Base-by-base conservation (phyloP, 2,113 vertebrate species). In the Mormyrus lacerda region DNA sequence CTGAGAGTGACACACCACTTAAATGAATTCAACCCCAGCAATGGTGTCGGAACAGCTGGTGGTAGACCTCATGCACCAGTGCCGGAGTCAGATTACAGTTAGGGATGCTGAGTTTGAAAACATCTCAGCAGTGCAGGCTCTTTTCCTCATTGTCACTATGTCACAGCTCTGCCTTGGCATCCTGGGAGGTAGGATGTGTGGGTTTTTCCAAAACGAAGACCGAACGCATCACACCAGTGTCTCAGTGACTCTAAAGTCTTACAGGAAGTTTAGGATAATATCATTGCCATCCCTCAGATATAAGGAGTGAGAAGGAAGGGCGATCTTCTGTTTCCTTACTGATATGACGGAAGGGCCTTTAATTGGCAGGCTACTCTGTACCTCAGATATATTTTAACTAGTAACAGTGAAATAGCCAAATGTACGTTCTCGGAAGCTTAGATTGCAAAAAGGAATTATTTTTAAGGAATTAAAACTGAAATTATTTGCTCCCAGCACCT, bases 21-120 rank as follows among this genome's bases (percentile, higher is more conserved):
- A 42, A 84, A 89, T 84, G 35, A 83, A 39, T 61, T 85, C 58
- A 42, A 89, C 88, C 73, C 76, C 50, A 55, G 88, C 88, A 84
- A 24, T 61, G 79, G 31, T 27, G 21, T 44, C 2, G 21, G 79
- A 85, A 83, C 50, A 55, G 39, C 76, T 84, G 50, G 76, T 61
- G 88, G 6, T 31, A 44, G 50, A 7, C 48, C 35, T 50, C 48
- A 61, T 58, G 35, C 27, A 21, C 45, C 11, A 24, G 17, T 89
- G 31, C 24, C 19, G 76, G 50, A 55, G 79, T 58, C 27, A 0
- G 51, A 31, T 89, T 58, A 84, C 88, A 58, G 39, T 47, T 61
- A 89, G 73, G 50, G 73, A 55, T 48, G 50, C 48, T 19, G 47
- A 44, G 69, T 82, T 83, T 55, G 69, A 15, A 3, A 58, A 83